These are phyloP conservation scores for Cyclargus thomasi DNA, from an alignment of 1,140 invertebrate species.

Conservation along the genomic window DNA sequence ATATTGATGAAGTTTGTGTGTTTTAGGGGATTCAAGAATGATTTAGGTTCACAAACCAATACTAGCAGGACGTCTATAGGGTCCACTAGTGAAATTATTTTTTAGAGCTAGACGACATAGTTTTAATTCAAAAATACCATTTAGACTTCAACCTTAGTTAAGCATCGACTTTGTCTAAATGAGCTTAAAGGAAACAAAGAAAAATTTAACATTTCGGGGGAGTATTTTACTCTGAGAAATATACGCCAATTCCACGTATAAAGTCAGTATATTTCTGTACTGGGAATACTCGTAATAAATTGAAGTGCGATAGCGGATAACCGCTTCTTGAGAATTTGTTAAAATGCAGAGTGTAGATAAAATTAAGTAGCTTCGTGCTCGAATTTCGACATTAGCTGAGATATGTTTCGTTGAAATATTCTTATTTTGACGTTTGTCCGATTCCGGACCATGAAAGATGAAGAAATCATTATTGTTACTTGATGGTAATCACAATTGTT, in stretches of 20 bases:
- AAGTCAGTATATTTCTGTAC: conserved; percentile 10
- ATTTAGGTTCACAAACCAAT: too few relatives aligned
- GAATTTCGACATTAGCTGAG: background rate
- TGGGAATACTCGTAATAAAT: conserved; percentile 12
- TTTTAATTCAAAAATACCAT: too few relatives aligned
- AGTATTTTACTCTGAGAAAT: background rate
- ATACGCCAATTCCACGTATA: background rate
- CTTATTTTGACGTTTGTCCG: background rate
- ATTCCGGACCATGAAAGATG: background rate
- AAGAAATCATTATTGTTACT: too few relatives aligned
- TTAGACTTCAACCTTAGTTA: too few relatives aligned
- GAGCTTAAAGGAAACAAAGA: background rate
- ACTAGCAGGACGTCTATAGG: too few relatives aligned
- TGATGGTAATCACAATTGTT: too few relatives aligned
- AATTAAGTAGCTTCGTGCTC: background rate
- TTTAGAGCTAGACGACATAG: too few relatives aligned
- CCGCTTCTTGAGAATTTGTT: background rate
- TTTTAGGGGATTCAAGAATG: too few relatives aligned
- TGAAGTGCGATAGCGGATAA: conserved; percentile 7
- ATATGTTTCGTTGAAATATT: background rate
- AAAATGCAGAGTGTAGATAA: background rate
- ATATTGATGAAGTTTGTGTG: too few relatives aligned
- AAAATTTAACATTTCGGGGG: background rate
- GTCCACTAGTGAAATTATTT: too few relatives aligned
- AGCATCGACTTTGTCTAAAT: background rate